Evolutionary conservation across 2,797 vertebrate genomes (phyloP), one percentile per base, ranked within the genome.

Genomic region (Acomys russatus): DNA sequence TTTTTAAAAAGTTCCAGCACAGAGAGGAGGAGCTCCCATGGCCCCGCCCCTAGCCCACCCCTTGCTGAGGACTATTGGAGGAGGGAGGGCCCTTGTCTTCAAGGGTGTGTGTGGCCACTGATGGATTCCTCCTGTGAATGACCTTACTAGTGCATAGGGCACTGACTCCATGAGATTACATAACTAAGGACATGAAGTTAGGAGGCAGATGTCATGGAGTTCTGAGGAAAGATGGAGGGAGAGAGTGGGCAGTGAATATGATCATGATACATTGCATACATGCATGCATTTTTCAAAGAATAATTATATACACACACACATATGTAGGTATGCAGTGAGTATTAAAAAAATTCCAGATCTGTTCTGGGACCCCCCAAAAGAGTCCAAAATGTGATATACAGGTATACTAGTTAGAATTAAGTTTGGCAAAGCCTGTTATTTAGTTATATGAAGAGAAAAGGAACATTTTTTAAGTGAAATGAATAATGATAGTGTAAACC

Each of bases 261-360:
- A 56, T 35, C 18, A 28, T 15, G 23, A 73, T 30, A 59, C 85
- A 73, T 1, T 73, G 23, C 28, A 73, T 73, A 54, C 14, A 38
- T 30, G 2, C 10, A 18, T 59, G 15, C 38, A 71, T 59, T 38
- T 38, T 38, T 59, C 68, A 73, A 54, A 87, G 51, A 38, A 35
- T 71, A 71, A 70, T 38, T 51, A 28, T 44, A 44, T 11, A 74
- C 9, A 74, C 4, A 44, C 25, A 35, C 12, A 59, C 17, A 17
- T 6, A 59, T 35, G 15, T 71, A 22, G 9, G 35, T 73, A 73
- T 22, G 8, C 7, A 70, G 66, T 84, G 18, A 56, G 22, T 92
- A 84, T 74, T 89, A 30, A 83, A 23, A 93, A 93, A 94, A 87
- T 20, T 90, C 9, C 30, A 70, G 28, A 86, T 17, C 93, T 18